phyloP scores from a whole-genome alignment of 2,113 vertebrate genomes.

The Caloenas nicobarica region DNA sequence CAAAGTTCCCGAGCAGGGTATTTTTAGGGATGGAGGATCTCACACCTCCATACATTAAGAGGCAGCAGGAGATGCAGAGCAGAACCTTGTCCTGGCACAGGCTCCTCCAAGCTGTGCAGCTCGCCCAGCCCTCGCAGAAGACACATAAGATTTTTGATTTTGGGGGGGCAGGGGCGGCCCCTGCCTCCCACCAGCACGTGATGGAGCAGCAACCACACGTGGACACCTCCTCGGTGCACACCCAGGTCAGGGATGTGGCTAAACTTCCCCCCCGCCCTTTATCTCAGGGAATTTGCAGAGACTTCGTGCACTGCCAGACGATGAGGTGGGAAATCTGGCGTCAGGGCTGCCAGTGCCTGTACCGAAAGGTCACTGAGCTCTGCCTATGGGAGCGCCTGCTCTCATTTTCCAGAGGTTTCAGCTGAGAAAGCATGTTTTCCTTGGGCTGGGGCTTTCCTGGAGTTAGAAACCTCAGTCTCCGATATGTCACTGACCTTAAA shows the following conservation, averaged over 20 bases:
- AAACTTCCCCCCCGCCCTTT: not conserved
- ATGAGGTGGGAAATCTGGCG: not conserved
- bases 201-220: not conserved
- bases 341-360: not conserved
- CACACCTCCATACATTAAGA: not conserved
- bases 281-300: not conserved
- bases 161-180: not conserved
- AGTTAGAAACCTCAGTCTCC: not conserved
- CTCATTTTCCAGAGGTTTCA: not conserved
- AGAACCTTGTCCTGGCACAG: not conserved
- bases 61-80: not conserved
- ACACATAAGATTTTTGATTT: accelerated
- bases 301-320: not conserved
- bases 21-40: not conserved
- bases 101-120: accelerated
- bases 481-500: not conserved
- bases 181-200: accelerated
- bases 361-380: not conserved
- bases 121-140: not conserved
- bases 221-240: accelerated
- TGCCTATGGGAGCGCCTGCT: not conserved
- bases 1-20: accelerated
- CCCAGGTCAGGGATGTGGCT: accelerated
- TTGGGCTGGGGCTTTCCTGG: slow-evolving; percentile 5
- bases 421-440: not conserved